These are phyloP conservation scores for Acleris sparsana DNA, from an alignment of 2,888 invertebrate genomes.

Conservation along the genomic window DNA sequence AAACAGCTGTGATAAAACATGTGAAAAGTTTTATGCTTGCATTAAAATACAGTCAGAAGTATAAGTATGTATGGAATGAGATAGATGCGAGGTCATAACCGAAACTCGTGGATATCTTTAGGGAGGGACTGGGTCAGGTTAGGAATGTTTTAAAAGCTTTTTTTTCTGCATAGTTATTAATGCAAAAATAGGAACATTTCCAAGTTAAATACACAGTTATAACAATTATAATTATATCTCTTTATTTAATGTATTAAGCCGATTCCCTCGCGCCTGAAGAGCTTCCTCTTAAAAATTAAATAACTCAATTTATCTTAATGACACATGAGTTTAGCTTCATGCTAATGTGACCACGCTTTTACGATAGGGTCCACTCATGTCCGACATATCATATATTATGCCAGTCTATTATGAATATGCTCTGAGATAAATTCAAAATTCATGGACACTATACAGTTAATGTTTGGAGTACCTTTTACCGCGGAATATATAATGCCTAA, in stretches of 20 bases:
- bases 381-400: slow-evolving; percentile 26
- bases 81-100: too few species aligned
- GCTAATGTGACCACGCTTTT: slow-evolving; percentile 50
- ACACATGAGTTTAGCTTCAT: slow-evolving; percentile 51
- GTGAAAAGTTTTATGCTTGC: too few species aligned
- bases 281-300: slow-evolving; percentile 42
- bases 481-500: slow-evolving; percentile 10
- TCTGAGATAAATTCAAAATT: slow-evolving; percentile 31
- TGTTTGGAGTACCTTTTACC: slow-evolving; percentile 12
- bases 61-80: too few species aligned
- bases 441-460: slow-evolving; percentile 28
- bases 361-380: slow-evolving; percentile 25
- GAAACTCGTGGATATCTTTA: too few species aligned
- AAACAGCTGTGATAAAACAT: slow-evolving; percentile 3
- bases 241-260: too few species aligned
- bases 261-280: not conserved
- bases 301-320: slow-evolving; percentile 51
- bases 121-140: too few species aligned
- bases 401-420: slow-evolving; percentile 35
- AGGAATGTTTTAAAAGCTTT: too few species aligned
- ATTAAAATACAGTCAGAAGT: too few species aligned
- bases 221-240: too few species aligned
- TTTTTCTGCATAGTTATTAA: too few species aligned
- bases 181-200: too few species aligned
- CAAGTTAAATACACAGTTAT: too few species aligned